phyloP scores from a whole-genome alignment of 2,888 invertebrate species.

The Patella depressa region DNA sequence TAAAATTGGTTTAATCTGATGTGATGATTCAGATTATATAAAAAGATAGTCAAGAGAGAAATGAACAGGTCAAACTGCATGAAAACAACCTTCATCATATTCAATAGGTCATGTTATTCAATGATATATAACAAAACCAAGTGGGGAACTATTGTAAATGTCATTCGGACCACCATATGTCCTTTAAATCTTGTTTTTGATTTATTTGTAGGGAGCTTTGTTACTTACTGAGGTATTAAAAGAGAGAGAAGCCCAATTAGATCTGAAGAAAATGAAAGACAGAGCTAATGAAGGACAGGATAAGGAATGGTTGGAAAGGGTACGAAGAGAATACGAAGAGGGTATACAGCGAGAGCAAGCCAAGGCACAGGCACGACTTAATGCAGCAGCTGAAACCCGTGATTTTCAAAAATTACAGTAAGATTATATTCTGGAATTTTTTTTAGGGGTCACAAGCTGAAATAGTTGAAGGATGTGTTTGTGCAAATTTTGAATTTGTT shows the following conservation, averaged over 20 bases:
- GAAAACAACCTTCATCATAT: too few relatives aligned
- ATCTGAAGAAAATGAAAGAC: conserved; percentile 65
- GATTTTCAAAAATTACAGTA: conserved; percentile 66
- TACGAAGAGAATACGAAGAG: conserved; percentile 60
- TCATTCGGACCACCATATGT: too few relatives aligned
- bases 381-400: conserved; percentile 52
- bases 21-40: too few relatives aligned
- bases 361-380: conserved; percentile 52
- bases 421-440: conserved; percentile 33
- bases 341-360: conserved; percentile 62
- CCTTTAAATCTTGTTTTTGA: too few relatives aligned
- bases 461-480: too few relatives aligned
- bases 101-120: too few relatives aligned
- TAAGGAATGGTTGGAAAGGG: conserved; percentile 53
- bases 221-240: conserved; percentile 70
- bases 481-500: too few relatives aligned
- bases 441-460: not conserved
- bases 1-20: too few relatives aligned
- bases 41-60: too few relatives aligned
- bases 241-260: conserved; percentile 71
- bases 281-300: conserved; percentile 59
- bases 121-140: too few relatives aligned
- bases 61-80: too few relatives aligned
- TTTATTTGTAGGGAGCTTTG: conserved; percentile 66
- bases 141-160: too few relatives aligned